phyloP scores from a whole-genome alignment of 1,140 invertebrate genomes.

The Nephotettix cincticeps region DNA sequence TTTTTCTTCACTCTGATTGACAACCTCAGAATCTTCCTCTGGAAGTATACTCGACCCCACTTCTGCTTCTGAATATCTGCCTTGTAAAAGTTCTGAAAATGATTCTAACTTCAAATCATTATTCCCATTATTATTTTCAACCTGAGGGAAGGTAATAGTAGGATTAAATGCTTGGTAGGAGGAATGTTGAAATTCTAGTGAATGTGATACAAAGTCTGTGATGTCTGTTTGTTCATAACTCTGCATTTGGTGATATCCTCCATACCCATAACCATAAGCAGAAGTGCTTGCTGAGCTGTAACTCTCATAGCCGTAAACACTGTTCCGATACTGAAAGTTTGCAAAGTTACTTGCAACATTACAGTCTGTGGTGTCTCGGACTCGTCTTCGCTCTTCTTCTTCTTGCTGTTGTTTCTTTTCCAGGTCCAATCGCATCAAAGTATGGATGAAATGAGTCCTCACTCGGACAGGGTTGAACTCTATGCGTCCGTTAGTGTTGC shows the following conservation, averaged over 20 bases:
- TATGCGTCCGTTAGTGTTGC: conserved; percentile 87
- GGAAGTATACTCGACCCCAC: not conserved
- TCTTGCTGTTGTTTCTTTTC: conserved; percentile 72
- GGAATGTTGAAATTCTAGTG: conserved; percentile 22
- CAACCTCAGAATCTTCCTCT: not conserved
- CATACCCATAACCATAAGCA: conserved; percentile 42
- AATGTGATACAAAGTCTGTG: conserved; percentile 9
- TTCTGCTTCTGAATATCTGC: conserved; percentile 54
- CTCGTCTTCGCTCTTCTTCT: conserved; percentile 34
- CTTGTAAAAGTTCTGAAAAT: conserved; percentile 64
- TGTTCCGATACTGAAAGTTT: not conserved
- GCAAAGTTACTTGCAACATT: not conserved
- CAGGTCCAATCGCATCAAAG: conserved; percentile 89
- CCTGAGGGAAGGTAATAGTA: not conserved
- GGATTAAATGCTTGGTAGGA: conserved; percentile 21
- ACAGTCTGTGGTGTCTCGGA: not conserved
- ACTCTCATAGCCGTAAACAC: not conserved
- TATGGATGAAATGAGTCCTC: conserved; percentile 96
- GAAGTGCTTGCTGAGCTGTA: conserved; percentile 37
- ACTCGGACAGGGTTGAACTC: conserved; percentile 96
- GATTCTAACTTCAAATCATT: conserved; percentile 53
- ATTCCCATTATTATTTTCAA: not conserved
- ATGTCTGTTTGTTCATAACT: not conserved
- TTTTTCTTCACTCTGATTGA: not conserved
- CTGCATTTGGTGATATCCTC: conserved; percentile 29